Percentiles rank a stretch among this genome's conserved stretches.
Evolutionary conservation across 2,888 invertebrate species (phyloP).

Genomic region (Psylliodes chrysocephalus): DNA sequence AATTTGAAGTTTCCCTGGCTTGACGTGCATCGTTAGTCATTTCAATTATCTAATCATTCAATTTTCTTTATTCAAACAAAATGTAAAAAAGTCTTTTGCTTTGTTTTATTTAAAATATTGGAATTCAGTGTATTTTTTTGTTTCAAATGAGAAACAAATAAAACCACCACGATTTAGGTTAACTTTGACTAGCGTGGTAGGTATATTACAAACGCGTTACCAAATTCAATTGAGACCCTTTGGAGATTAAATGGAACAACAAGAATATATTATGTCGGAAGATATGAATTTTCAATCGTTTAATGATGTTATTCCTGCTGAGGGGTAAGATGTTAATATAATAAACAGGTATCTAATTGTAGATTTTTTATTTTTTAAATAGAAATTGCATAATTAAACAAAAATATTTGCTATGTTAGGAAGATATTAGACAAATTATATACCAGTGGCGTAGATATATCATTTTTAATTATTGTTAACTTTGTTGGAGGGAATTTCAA

Average conservation of each 20-base stretch:
- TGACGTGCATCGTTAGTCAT: neutral
- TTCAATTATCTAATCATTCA: slow-evolving; percentile 18
- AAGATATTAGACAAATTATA: too few relatives aligned
- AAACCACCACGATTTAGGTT: slow-evolving; percentile 2
- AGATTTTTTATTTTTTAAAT: too few relatives aligned
- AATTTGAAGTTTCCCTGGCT: neutral
- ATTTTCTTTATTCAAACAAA: slow-evolving; percentile 36
- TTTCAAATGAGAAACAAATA: slow-evolving; percentile 16
- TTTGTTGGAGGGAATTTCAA: too few relatives aligned
- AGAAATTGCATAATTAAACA: too few relatives aligned
- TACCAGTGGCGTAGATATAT: too few relatives aligned
- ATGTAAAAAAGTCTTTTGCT: slow-evolving; percentile 26
- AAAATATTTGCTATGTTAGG: too few relatives aligned
- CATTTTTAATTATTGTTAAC: too few relatives aligned
- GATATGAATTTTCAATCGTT: slow-evolving; percentile 40
- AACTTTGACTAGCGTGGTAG: neutral
- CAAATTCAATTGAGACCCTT: neutral
- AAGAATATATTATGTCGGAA: slow-evolving; percentile 37
- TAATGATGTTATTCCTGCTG: slow-evolving; percentile 34
- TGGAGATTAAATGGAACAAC: slow-evolving; percentile 25
- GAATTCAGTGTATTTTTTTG: slow-evolving; percentile 8
- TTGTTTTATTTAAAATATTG: slow-evolving; percentile 21
- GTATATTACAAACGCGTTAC: neutral
- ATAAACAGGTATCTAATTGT: neutral
- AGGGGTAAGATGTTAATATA: slow-evolving; percentile 32